Evolutionary conservation across 2,113 vertebrate genomes (phyloP).

Genomic region (Charina bottae): DNA sequence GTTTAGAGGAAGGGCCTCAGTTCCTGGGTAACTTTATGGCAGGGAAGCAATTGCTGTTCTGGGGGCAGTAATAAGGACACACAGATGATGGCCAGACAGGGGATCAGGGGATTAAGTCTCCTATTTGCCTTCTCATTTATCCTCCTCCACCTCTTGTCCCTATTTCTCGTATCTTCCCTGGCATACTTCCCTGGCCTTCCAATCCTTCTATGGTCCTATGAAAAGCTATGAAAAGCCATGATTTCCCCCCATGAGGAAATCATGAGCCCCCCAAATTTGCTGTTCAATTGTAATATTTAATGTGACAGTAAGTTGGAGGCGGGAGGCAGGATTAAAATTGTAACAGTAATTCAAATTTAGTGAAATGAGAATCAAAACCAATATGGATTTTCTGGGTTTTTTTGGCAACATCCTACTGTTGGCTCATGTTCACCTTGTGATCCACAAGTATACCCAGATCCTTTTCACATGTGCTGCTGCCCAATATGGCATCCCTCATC

Average conservation of each 20-base stretch:
- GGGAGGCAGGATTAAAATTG: background rate
- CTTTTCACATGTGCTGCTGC: no score
- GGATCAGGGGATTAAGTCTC: background rate
- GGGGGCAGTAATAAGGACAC: background rate
- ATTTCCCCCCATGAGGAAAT: no score
- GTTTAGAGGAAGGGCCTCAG: background rate
- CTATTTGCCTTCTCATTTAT: background rate
- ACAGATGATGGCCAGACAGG: no score
- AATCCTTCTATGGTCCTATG: background rate
- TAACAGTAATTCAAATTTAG: background rate
- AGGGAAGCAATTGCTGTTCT: background rate
- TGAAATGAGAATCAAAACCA: background rate
- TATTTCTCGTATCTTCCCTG: background rate
- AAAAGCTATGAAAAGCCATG: no score
- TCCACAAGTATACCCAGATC: background rate
- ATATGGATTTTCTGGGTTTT: background rate
- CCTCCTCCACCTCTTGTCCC: no score
- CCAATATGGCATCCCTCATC: no score
- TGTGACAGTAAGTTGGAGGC: background rate
- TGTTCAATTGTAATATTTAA: background rate
- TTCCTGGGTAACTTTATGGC: background rate
- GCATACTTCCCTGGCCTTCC: background rate
- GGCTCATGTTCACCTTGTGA: background rate
- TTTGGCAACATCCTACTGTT: background rate
- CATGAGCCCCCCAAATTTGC: background rate